Evolutionary conservation across 2,797 vertebrate genomes (phyloP), one percentile per base, ranked within the genome.

Genomic region (Carapus acus): DNA sequence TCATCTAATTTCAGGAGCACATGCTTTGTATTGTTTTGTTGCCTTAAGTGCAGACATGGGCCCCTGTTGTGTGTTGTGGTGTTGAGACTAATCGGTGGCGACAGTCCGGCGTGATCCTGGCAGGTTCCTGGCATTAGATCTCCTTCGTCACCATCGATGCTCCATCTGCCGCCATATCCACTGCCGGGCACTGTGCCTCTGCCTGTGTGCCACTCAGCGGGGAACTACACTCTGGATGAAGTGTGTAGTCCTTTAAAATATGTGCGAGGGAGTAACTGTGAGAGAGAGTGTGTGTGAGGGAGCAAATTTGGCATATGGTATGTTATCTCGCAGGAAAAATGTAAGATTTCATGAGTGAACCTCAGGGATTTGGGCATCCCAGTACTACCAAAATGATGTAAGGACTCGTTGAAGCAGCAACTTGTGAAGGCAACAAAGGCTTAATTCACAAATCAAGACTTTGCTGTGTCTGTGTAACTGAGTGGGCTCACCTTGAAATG

Each of bases 111-210:
- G 70, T 73, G 62, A 75, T 41, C 68, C 54, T 77, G 8, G 67
- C 81, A 56, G 83, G 84, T 2, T 69, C 42, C 77, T 85, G 87
- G 83, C 83, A 33, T 22, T 2, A 8, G 34, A 37, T 49, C 21
- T n/a, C 18, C 23, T 16, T 36, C 16, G 40, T 22, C 21, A 2
- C 59, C 48, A 69, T 71, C 76, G 67, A 49, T 38, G 37, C 24
- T 66, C 87, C 87, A 88, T 88, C 85, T 88, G 87, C 64, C 61
- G 48, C 81, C 83, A 69, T 81, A 85, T 74, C 50, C 77, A 65
- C 70, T 11, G 41, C 69, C 15, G 65, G 18, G 78, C 49, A 31
- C 22, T 5, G 12, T 52, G 20, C 0, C 6, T 34, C 20, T n/a
- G 9, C 15, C 42, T 24, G 34, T 43, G 39, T 22, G 41, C 45